phyloP scores from a whole-genome alignment of 2,113 vertebrate species.

The Muscicapa adusta region DNA sequence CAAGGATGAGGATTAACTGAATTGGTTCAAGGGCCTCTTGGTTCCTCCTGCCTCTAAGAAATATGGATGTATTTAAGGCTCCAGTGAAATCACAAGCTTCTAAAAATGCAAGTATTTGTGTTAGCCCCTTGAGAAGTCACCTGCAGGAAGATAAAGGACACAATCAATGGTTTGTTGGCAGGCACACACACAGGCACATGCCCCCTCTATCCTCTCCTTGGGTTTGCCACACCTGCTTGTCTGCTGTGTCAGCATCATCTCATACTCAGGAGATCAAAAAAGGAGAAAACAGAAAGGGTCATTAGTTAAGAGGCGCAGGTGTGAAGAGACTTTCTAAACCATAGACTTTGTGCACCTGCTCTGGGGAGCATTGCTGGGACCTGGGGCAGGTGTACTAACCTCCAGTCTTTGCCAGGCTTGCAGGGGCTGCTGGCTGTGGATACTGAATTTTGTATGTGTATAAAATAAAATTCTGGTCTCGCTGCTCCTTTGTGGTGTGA shows the following conservation, averaged over 20 bases:
- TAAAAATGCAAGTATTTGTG: slow-evolving; percentile 21
- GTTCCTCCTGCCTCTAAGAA: background rate
- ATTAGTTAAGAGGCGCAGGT: slow-evolving; percentile 54
- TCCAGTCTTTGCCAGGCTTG: background rate
- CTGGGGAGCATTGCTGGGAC: background rate
- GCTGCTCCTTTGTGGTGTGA: background rate
- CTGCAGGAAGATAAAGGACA: slow-evolving; percentile 47
- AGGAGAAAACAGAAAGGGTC: slow-evolving; percentile 46
- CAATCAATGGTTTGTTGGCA: slow-evolving; percentile 47
- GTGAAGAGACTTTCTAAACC: slow-evolving; percentile 28
- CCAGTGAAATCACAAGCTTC: background rate
- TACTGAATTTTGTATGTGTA: background rate
- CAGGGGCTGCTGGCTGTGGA: background rate
- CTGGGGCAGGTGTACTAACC: slow-evolving; percentile 23
- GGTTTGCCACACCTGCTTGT: slow-evolving; percentile 39
- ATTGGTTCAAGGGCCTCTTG: background rate
- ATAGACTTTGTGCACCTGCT: slow-evolving; percentile 43
- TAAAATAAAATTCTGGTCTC: background rate
- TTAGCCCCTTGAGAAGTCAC: slow-evolving; percentile 34
- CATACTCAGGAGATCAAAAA: slow-evolving; percentile 26
- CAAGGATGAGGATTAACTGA: background rate
- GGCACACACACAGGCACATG: slow-evolving; percentile 4
- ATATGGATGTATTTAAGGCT: background rate
- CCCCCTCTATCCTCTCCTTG: slow-evolving; percentile 32
- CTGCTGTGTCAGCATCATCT: slow-evolving; percentile 53